Percentiles rank a stretch among this genome's conserved stretches.
phyloP scores from a whole-genome alignment of 1,140 invertebrate genomes.

The Drosophila seguyi region DNA sequence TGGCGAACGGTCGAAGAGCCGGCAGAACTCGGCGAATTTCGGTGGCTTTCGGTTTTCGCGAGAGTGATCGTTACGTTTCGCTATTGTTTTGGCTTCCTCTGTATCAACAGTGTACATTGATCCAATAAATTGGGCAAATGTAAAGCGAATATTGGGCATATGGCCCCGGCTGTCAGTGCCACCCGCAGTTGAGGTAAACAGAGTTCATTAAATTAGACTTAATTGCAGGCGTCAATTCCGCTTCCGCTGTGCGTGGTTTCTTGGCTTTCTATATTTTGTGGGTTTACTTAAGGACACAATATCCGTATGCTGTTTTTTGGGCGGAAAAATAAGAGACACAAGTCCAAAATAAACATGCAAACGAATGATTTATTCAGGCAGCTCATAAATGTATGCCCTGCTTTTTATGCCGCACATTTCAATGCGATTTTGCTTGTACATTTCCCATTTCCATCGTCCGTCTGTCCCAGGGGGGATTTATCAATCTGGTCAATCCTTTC shows the following conservation, averaged over 20 bases:
- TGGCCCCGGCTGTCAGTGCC: constrained; percentile 14
- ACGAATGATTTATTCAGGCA: constrained; percentile 56
- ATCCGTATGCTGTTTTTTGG: background rate
- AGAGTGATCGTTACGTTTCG: constrained; percentile 6
- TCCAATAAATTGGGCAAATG: background rate
- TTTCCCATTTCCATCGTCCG: constrained; percentile 14
- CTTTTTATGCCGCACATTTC: constrained; percentile 15
- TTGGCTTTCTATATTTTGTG: background rate
- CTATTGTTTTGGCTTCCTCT: constrained; percentile 1
- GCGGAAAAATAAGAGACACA: background rate
- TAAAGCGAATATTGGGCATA: constrained; percentile 4
- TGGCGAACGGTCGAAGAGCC: constrained; percentile 50
- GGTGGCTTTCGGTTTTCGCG: background rate
- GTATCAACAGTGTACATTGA: constrained; percentile 4
- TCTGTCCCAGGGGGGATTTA: constrained; percentile 11
- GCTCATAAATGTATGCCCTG: constrained; percentile 31
- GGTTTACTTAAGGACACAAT: constrained; percentile 10
- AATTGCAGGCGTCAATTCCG: constrained; percentile 22
- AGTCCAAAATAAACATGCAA: constrained; percentile 19
- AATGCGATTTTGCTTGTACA: background rate
- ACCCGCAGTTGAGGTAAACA: constrained; percentile 37
- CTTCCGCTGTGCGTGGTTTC: constrained; percentile 15
- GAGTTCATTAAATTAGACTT: constrained; percentile 37
- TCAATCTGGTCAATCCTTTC: constrained; percentile 47
- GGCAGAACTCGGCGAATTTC: background rate